A percentile compares a stretch with the other conserved stretches of the same genome.
Conservation (phyloP, 2,888 invertebrate genomes). For the Xanthorhoe spadicearia region DNA sequence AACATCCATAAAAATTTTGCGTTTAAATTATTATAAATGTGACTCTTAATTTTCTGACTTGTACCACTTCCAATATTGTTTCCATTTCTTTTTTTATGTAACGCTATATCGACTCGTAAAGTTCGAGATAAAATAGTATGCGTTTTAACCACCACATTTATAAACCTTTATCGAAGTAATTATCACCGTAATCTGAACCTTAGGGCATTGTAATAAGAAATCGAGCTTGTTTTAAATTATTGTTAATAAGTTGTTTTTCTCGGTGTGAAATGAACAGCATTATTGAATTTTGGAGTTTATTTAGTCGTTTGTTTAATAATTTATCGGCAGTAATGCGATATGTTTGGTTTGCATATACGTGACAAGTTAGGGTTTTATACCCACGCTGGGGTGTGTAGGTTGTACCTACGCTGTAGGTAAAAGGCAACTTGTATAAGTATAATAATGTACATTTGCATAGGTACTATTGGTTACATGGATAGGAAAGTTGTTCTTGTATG, state of each 20-base stretch:
- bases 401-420: too few species aligned
- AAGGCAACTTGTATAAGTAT: too few species aligned
- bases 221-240: neutral
- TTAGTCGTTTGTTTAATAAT: conserved; percentile 58
- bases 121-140: conserved; percentile 66
- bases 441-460: too few species aligned
- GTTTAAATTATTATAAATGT: too few species aligned
- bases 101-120: conserved; percentile 70
- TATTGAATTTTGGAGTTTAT: conserved; percentile 71
- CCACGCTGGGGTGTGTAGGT: neutral
- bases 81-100: conserved; percentile 63
- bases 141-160: conserved; percentile 43
- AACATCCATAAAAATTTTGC: too few species aligned
- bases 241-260: conserved; percentile 13
- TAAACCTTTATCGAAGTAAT: conserved; percentile 22
- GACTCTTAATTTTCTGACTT: conserved; percentile 26
- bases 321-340: conserved; percentile 67
- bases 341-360: conserved; percentile 31
- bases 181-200: conserved; percentile 36
- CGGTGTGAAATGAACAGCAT: conserved; percentile 64
- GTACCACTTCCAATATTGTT: conserved; percentile 50
- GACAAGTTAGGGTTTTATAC: conserved; percentile 25
- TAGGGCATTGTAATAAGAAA: conserved; percentile 24
- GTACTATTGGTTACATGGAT: too few species aligned
- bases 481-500: too few species aligned